A percentile compares a stretch with the other conserved stretches of the same genome.
phyloP scores from a whole-genome alignment of 2,113 vertebrate species.

The Herpetotheres cachinnans region DNA sequence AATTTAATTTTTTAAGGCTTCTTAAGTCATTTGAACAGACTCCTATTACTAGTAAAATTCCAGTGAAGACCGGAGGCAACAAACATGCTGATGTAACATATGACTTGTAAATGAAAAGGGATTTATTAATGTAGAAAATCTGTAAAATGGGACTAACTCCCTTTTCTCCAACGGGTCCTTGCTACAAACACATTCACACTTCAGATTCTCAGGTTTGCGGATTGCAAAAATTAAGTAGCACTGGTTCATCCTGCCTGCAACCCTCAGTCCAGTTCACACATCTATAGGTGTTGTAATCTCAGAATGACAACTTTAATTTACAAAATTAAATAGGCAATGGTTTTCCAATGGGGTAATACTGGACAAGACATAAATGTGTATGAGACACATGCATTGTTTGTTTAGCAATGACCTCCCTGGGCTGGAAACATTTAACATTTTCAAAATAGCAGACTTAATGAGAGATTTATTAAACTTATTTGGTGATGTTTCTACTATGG shows the following conservation, averaged over 20 bases:
- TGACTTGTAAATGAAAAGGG: slow-evolving; percentile 33
- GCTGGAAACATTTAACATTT: neutral
- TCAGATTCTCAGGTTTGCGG: neutral
- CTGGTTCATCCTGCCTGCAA: neutral
- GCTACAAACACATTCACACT: neutral
- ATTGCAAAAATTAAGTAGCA: neutral
- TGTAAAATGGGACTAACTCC: neutral
- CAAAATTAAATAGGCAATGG: neutral
- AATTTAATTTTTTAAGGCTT: neutral
- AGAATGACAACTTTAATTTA: neutral
- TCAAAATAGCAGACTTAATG: neutral
- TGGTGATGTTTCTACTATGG: neutral
- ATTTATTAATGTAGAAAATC: slow-evolving; percentile 46
- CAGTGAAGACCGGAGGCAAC: neutral
- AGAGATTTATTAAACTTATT: neutral
- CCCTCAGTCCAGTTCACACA: neutral
- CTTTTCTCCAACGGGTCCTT: neutral
- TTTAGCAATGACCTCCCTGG: neutral
- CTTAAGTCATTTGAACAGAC: neutral
- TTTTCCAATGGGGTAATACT: neutral
- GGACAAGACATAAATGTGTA: neutral
- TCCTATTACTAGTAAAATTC: neutral
- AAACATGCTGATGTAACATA: slow-evolving; percentile 28
- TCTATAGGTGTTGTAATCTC: neutral
- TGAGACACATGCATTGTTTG: neutral